Percentiles rank a stretch among this genome's conserved stretches.
Conservation (phyloP, 1,140 invertebrate genomes). For the Philotrypesis tridentata region DNA sequence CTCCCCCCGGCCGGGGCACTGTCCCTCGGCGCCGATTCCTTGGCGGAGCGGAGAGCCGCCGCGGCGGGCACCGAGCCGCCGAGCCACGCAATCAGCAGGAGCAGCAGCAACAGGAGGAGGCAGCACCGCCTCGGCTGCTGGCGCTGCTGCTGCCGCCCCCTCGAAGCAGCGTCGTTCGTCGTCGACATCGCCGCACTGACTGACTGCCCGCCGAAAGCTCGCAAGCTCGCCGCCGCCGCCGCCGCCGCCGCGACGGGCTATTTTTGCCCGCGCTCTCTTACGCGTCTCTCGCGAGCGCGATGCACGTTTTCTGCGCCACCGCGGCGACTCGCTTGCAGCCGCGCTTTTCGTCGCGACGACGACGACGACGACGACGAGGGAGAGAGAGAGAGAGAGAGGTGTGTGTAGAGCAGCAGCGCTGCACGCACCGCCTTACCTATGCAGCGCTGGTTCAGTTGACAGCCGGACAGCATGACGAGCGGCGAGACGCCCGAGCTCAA, state of each 20-base stretch:
- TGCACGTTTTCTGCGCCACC: no score
- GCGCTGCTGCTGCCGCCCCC: conserved; percentile 61
- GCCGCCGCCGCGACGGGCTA: not conserved
- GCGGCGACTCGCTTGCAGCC: no score
- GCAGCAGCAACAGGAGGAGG: conserved; percentile 58
- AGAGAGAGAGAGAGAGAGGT: no score
- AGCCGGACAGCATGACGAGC: conserved; percentile 60
- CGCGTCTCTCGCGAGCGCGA: not conserved
- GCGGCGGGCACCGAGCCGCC: conserved; percentile 13
- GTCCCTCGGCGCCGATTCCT: conserved; percentile 50
- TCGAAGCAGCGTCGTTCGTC: conserved; percentile 73
- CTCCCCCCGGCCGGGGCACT: conserved; percentile 62
- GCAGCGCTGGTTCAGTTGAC: conserved; percentile 54
- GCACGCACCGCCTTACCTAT: not conserved
- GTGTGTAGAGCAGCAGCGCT: no score
- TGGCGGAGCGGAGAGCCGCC: not conserved
- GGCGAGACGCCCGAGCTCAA: conserved; percentile 55
- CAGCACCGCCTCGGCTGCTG: conserved; percentile 56
- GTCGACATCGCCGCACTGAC: conserved; percentile 74
- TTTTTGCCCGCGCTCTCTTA: not conserved
- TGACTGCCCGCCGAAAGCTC: conserved; percentile 52
- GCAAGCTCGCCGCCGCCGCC: not conserved
- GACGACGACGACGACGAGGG: no score
- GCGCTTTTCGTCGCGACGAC: no score
- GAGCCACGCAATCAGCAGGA: conserved; percentile 53